Base-by-base conservation (phyloP, 2,113 vertebrate genomes). In the Tapirus terrestris region DNA sequence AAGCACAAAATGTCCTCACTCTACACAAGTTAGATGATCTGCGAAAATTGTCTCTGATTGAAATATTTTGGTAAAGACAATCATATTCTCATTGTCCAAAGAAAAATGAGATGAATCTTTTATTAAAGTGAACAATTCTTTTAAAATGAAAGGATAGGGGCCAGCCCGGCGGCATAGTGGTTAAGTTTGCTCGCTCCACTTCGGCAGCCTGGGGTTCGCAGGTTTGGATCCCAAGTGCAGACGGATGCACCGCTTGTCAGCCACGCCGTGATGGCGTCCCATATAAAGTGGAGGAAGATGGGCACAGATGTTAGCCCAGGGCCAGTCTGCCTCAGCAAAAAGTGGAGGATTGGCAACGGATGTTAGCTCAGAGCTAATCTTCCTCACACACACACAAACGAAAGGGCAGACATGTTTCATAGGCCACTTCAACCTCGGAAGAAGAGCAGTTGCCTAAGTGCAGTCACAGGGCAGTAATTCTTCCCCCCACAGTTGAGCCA, bases 81-180 rank as follows among this genome's bases (percentile, higher is more conserved):
- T 36, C 8, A 48, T 43, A 73, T 48, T 75, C 31, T 92, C 60
- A 72, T 20, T 93, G 33, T 83, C 29, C 12, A 61, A 91, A 25
- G 60, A 68, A 83, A 61, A 67, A 29, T 31, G 60, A 87, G 16
- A n/a, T 93, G 8, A 70, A 72, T 81, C 48, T 86, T 91, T 85
- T 80, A 91, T 80, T 45, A 33, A 88, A 84, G 18, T 63, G 5
- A 93, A 68, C 9, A 91, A 33, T 72, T 45, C 11, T 45, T 90
- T 83, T 91, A 23, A 33, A 95, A 31, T 76, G 39, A 89, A 92
- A 80, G 39, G 39, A 39, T 39, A 39, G 39, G 39, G 39, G 39
- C 39, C 39, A 39, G 39, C 39, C 39, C 39, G 4, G 39, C 4
- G 39, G 39, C 39, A 39, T 39, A 39, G 39, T 39, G 39, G 39